Evolutionary conservation across 2,113 vertebrate genomes (phyloP), one percentile per base, ranked within the genome.

Genomic region (Pogonocichla stellata): DNA sequence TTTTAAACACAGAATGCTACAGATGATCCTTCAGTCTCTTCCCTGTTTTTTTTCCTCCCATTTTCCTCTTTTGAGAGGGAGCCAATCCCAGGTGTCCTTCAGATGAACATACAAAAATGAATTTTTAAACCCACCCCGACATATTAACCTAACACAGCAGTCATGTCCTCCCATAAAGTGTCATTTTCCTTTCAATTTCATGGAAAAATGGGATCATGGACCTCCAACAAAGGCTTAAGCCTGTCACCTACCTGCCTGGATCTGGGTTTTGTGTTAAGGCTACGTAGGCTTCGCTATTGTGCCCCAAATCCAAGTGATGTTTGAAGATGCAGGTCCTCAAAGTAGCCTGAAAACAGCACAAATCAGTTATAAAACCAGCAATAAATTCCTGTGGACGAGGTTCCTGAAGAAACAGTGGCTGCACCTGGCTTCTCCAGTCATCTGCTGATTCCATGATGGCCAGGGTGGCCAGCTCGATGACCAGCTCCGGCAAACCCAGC

Each of bases 311-410:
- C 98, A 99, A 97, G 71, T 99, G 99, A 90, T 99, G 99, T 77
- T 99, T 99, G 98, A 99, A 99, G 84, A 99, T 98, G 51, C 99
- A 98, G 1, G 99, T 99, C 98, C 99, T 99, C 92, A 99, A 97
- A 34, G 99, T 99, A 16, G 99, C 99, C 99, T 99, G 91, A 43
- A 77, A 86, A 80, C n/a, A 67, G 57, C 38, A 77, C 25, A 85
- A 56, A 57, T 7, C 19, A 23, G 38, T 36, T 57, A 40, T 0
- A 45, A 43, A 69, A 23, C 26, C 28, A 20, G 64, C 17, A 67
- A 26, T 23, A 36, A 73, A 66, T 3, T 12, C 42, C 64, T 7
- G 1, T 6, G 22, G 53, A 19, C 71, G 42, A 83, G 28, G 5
- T 33, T 36, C 58, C 31, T 36, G 25, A 73, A 38, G 43, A 14